Conservation (phyloP, 2,888 invertebrate species). For the Cerceris ruficornis region DNA sequence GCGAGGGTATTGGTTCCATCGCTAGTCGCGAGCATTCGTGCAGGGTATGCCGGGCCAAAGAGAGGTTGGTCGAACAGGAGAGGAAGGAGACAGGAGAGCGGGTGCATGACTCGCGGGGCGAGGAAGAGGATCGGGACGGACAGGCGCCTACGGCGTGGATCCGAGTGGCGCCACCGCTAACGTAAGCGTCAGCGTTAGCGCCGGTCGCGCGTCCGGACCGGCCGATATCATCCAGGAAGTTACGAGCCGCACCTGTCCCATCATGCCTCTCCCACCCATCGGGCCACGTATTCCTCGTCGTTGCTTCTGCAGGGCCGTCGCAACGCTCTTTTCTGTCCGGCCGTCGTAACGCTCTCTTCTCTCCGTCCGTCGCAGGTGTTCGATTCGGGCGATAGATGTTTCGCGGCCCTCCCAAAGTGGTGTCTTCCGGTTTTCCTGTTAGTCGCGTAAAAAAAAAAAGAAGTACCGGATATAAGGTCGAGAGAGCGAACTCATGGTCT, state of each 20-base stretch:
- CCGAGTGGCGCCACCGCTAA: constrained; percentile 71
- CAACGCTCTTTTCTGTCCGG: constrained; percentile 22
- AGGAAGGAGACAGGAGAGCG: neutral
- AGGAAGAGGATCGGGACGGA: constrained; percentile 52
- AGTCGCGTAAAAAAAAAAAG: constrained; percentile 36
- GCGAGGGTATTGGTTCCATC: constrained; percentile 16
- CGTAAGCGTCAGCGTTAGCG: constrained; percentile 67
- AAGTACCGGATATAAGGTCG: constrained; percentile 24
- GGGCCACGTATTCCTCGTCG: constrained; percentile 43
- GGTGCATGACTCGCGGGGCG: constrained; percentile 4
- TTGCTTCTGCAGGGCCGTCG: constrained; percentile 59
- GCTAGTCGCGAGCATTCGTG: constrained; percentile 39
- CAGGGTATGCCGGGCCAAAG: constrained; percentile 53
- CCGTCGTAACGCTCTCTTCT: constrained; percentile 20
- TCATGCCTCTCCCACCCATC: constrained; percentile 60
- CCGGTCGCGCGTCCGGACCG: constrained; percentile 64
- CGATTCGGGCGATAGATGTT: constrained; percentile 18
- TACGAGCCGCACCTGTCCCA: constrained; percentile 73
- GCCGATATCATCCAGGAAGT: constrained; percentile 74
- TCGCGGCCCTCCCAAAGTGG: constrained; percentile 27
- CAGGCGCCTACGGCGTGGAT: constrained; percentile 63
- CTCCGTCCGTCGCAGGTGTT: constrained; percentile 44
- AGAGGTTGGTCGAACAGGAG: constrained; percentile 26
- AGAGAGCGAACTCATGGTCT: neutral
- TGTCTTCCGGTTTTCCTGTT: constrained; percentile 50